Base-by-base conservation (phyloP, 2,797 vertebrate genomes). In the Sebastes trivittatus region DNA sequence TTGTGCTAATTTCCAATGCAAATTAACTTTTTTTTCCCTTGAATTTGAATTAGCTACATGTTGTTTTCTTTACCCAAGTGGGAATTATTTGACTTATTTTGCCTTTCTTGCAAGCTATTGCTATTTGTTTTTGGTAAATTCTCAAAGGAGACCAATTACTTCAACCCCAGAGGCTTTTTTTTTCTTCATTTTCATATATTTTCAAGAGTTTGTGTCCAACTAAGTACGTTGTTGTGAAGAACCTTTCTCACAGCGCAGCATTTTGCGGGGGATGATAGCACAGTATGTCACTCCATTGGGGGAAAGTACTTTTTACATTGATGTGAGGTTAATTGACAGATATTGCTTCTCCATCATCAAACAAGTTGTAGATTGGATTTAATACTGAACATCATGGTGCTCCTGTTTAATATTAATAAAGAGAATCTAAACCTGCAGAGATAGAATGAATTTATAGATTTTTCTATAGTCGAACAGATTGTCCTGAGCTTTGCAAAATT, bases 41-140 rank as follows among this genome's bases (percentile, higher is more conserved):
- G 55, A 80, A 90, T 88, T 77, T 82, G 83, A 90, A 90, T 88
- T 2, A 83, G 69, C 66, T 63, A 70, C 82, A 85, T 84, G 34
- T 77, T 86, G 42, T 88, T 89, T 67, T 63, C 63, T 82, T 84
- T 64, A 52, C 77, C 74, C 87, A 75, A 58, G 62, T 54, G 83
- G 82, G 83, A 91, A 59, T 74, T 29, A 83, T 83, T 52, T 6
- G 72, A 86, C 75, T 87, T 84, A 63, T 72, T 78, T 81, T 49
- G 56, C 42, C 7, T 68, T 75, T 75, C 73, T 66, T 77, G 62
- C 42, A 70, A 86, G 72, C 86, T 72, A 72, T 62, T 77, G 58
- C 77, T 78, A 32, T 86, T 87, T 89, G 79, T 88, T 80, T 78
- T 22, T 60, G 46, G 7, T 73, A 67, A 79, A 88, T 59, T 82